Evolutionary conservation across 2,797 vertebrate species (phyloP), one percentile per base, ranked within the genome.

Genomic region (Syngnathus rostellatus): DNA sequence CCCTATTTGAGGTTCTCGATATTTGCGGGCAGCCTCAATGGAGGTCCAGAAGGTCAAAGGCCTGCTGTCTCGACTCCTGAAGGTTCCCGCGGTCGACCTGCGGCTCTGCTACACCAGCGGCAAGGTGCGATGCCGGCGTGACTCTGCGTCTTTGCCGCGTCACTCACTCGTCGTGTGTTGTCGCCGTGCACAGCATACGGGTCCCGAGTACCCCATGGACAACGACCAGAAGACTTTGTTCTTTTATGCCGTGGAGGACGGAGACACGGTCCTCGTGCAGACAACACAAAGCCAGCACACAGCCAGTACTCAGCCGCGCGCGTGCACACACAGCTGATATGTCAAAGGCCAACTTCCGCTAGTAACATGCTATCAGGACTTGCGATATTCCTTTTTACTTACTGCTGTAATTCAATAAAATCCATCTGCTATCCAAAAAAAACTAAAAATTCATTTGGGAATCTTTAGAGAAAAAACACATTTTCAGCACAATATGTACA

Each of bases 31-130:
- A 99, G 96, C 88, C 16, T 93, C 93, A 62, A 99, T 99, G 96
- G 89, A 88, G 9, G 66, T 99, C 57, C 95, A 95, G 79, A 98
- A 94, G 81, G 92, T 98, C 79, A 98, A 96, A 82, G 95, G 93
- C 3, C 73, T 98, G 63, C 88, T 98, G 6, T 90, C 91, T 70
- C 85, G 95, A 59, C 86, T 95, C 19, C 77, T 98, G 63, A 97
- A 91, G 89, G 83, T 97, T 61, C 93, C 93, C 37, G 89, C 87
- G 37, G 86, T 90, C 0, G 89, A 94, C 57, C 80, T 98, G 68
- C 89, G 79, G 72, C 81, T 99, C 73, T 90, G 88, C 71, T 98
- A 98, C 37, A 81, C 88, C 85, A 94, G 91, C 77, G 82, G 88
- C 48, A 94, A 95, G 90, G 96, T 98, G 39, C 19, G 39, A 7